Evolutionary conservation across 2,888 invertebrate species (phyloP).

Genomic region (Argyresthia goedartella): DNA sequence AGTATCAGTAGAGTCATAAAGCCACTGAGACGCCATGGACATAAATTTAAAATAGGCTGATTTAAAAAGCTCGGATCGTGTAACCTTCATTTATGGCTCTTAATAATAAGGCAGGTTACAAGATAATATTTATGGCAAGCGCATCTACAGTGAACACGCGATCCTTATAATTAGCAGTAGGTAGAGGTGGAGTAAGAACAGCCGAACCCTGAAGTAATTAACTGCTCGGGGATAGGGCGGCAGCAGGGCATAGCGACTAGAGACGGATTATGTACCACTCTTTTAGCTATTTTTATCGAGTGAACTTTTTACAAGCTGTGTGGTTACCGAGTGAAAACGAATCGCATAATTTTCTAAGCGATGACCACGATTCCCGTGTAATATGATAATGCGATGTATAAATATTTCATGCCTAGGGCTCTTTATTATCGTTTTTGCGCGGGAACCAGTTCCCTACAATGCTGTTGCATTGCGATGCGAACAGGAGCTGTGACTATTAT

Average conservation of each 20-base stretch:
- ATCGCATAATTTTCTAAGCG: conserved; percentile 63
- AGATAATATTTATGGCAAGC: conserved; percentile 22
- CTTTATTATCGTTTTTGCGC: conserved; percentile 58
- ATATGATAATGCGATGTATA: conserved; percentile 67
- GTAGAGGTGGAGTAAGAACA: neutral
- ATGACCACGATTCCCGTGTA: conserved; percentile 65
- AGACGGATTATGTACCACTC: neutral
- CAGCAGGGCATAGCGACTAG: neutral
- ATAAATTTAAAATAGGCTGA: neutral
- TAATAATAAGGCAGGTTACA: conserved; percentile 27
- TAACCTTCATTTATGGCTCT: conserved; percentile 30
- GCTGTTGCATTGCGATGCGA: conserved; percentile 37
- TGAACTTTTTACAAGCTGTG: conserved; percentile 13
- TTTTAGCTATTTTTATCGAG: conserved; percentile 19
- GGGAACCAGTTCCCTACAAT: conserved; percentile 50
- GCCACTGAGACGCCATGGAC: neutral
- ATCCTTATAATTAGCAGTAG: conserved; percentile 12
- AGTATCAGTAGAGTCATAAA: too few relatives aligned
- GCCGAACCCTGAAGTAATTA: neutral
- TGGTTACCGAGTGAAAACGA: conserved; percentile 57
- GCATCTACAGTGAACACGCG: conserved; percentile 30
- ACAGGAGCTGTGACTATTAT: conserved; percentile 26
- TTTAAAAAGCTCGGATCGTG: conserved; percentile 29
- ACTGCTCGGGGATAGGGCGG: neutral
- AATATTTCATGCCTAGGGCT: conserved; percentile 60